Evolutionary conservation across 2,888 invertebrate genomes (phyloP).

Genomic region (Anthophora plumipes): DNA sequence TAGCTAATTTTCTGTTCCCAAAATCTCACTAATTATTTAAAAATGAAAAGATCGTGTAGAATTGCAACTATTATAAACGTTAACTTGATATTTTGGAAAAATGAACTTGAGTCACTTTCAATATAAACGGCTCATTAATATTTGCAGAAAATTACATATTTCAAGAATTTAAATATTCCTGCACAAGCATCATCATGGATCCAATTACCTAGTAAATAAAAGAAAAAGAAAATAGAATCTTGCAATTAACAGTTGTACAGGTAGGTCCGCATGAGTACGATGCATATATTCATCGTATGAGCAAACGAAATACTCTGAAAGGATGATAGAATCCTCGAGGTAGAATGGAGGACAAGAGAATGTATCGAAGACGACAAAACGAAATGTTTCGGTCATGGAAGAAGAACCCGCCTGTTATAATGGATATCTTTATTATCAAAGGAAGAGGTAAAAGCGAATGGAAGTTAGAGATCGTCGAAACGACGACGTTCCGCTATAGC

Average conservation of each 20-base stretch:
- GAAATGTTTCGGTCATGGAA: constrained; percentile 58
- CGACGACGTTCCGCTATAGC: constrained; percentile 42
- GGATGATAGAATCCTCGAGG: constrained; percentile 44
- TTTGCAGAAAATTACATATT: too few relatives aligned
- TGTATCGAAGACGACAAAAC: constrained; percentile 56
- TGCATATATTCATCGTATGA: constrained; percentile 51
- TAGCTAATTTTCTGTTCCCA: too few relatives aligned
- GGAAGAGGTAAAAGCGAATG: constrained; percentile 58
- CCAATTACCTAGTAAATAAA: background rate
- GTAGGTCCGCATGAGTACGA: constrained; percentile 5
- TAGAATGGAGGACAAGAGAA: constrained; percentile 44
- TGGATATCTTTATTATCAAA: constrained; percentile 78
- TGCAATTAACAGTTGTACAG: constrained; percentile 33
- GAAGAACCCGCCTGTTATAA: constrained; percentile 71
- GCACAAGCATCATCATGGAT: background rate
- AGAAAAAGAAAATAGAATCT: background rate
- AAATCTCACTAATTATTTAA: too few relatives aligned
- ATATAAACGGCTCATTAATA: too few relatives aligned
- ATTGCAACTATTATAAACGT: too few relatives aligned
- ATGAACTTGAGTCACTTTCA: too few relatives aligned
- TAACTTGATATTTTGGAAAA: too few relatives aligned
- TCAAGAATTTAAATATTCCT: too few relatives aligned
- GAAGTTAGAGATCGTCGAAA: constrained; percentile 43
- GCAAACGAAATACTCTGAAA: constrained; percentile 45
- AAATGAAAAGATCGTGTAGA: too few relatives aligned